Evolutionary conservation across 2,888 invertebrate species (phyloP).

Genomic region (Orchesella flavescens): DNA sequence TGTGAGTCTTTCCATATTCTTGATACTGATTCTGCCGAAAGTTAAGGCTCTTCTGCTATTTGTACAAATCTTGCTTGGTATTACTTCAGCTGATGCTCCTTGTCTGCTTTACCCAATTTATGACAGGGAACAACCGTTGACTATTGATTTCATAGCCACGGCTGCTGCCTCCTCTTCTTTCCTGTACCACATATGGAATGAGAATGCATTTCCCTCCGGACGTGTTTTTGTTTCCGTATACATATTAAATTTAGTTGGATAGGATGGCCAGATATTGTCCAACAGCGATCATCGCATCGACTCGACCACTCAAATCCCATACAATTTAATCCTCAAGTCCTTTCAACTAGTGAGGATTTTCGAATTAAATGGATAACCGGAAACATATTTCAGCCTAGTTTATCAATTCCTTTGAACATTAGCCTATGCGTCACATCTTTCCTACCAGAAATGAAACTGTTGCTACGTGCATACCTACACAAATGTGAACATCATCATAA

Average conservation of each 20-base stretch:
- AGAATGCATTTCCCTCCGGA: slow-evolving; percentile 47
- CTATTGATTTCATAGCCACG: slow-evolving; percentile 56
- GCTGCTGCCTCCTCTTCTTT: not conserved
- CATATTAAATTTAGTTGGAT: not conserved
- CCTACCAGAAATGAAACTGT: slow-evolving; percentile 20
- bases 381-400: slow-evolving; percentile 25
- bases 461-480: slow-evolving; percentile 23
- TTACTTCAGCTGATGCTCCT: slow-evolving; percentile 56
- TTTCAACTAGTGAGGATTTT: slow-evolving; percentile 22
- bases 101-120: slow-evolving; percentile 59
- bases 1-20: not conserved
- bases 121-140: slow-evolving; percentile 59
- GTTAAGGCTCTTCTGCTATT: slow-evolving; percentile 24
- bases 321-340: slow-evolving; percentile 20
- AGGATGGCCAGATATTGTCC: not conserved
- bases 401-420: not conserved
- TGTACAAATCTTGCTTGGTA: slow-evolving; percentile 37
- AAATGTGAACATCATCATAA: slow-evolving; percentile 27
- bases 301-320: slow-evolving; percentile 35
- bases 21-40: slow-evolving; percentile 19
- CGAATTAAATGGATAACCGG: slow-evolving; percentile 31
- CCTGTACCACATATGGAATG: slow-evolving; percentile 21
- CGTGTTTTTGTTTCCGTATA: not conserved
- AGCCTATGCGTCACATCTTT: not conserved
- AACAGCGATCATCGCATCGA: slow-evolving; percentile 4